Conservation (phyloP, 30 jellyfish, hydroid and myxozoan species). For the Hydractinia echinata region DNA sequence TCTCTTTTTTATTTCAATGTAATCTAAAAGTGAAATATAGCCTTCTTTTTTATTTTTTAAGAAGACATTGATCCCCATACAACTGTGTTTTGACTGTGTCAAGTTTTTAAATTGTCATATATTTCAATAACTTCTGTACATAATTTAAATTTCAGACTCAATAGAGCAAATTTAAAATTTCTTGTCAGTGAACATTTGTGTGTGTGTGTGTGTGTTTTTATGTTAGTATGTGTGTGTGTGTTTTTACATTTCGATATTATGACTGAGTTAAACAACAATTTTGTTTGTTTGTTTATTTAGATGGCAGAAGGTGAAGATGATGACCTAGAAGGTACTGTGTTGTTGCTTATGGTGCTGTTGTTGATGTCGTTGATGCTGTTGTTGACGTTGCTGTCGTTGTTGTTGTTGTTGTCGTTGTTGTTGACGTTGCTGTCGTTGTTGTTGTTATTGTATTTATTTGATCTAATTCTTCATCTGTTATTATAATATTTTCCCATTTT, state of each 20-base stretch:
- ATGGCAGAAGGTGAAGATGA: constrained; percentile 32
- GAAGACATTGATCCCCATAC: too few species aligned
- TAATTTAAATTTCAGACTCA: not conserved
- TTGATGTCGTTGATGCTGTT: not conserved
- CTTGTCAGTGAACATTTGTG: not conserved
- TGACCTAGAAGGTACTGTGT: constrained; percentile 27
- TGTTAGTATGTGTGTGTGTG: too few species aligned
- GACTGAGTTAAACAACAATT: too few species aligned
- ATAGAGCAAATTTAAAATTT: not conserved
- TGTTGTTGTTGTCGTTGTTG: not conserved
- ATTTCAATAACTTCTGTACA: too few species aligned
- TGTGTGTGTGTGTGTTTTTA: not conserved
- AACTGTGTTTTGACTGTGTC: too few species aligned
- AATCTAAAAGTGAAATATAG: not conserved
- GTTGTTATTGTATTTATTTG: too few species aligned
- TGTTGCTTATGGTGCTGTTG: not conserved
- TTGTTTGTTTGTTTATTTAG: not conserved
- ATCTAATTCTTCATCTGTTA: too few species aligned
- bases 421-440: too few species aligned
- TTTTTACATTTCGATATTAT: too few species aligned
- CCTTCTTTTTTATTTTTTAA: too few species aligned
- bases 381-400: not conserved
- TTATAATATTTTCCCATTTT: too few species aligned
- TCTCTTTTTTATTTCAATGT: not conserved
- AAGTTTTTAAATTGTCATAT: too few species aligned